Percentiles rank a stretch among this genome's conserved stretches.
Conservation (phyloP, 2,888 invertebrate genomes). For the Lasiommata megera region DNA sequence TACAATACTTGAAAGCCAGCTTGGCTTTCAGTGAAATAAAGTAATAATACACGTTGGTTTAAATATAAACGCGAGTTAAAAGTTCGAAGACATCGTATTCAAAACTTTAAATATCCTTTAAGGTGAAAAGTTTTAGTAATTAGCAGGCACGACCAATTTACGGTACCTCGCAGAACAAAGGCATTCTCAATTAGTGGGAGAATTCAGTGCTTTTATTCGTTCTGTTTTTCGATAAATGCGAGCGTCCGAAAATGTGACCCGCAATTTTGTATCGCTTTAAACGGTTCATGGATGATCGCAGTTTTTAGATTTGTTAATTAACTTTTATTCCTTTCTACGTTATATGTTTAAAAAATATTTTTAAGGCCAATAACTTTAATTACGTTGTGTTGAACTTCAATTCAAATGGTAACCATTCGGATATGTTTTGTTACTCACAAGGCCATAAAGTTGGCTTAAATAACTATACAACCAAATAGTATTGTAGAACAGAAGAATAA, state of each 20-base stretch:
- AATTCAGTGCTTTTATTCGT: constrained; percentile 12
- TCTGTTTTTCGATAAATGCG: constrained; percentile 12
- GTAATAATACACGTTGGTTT: too few species aligned
- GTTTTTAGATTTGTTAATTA: background rate
- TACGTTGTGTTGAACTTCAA: too few species aligned
- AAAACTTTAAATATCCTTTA: constrained; percentile 4
- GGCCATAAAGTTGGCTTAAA: too few species aligned
- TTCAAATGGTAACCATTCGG: too few species aligned
- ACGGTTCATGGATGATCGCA: background rate
- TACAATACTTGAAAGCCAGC: too few species aligned
- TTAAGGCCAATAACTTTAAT: too few species aligned
- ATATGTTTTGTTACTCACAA: too few species aligned
- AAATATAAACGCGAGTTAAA: background rate
- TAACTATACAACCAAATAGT: too few species aligned
- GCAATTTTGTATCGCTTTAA: background rate
- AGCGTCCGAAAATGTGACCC: background rate
- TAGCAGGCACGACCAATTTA: constrained; percentile 15
- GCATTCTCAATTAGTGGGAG: constrained; percentile 16
- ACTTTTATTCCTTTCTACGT: background rate
- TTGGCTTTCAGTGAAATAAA: too few species aligned
- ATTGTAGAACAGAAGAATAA: too few species aligned
- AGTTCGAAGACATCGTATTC: background rate
- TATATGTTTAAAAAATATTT: too few species aligned
- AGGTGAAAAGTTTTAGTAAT: constrained; percentile 11
- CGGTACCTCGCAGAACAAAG: constrained; percentile 18